Evolutionary conservation across 2,888 invertebrate species (phyloP), one percentile per base, ranked within the genome.

Genomic region (Agrochola macilenta): DNA sequence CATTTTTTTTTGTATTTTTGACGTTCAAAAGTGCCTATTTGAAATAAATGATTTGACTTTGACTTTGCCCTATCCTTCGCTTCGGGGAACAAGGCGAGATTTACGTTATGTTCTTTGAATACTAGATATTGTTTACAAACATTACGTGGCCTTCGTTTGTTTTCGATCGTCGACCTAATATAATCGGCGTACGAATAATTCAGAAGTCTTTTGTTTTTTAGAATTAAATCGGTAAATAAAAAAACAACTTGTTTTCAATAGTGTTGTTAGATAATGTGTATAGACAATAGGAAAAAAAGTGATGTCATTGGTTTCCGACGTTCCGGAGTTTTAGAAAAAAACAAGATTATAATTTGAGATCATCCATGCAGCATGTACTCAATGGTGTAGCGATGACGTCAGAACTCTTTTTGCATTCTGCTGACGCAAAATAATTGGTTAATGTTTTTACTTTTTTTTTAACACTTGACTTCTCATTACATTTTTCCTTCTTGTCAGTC

Each of bases 81-180:
- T 52, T 52, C 52, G 23, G 52, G 52, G 52, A 52, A 52, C 52
- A 52, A 52, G 52, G 8, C 20, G 20, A 7, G 49, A 52, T 17
- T 5, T 5, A 20, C 20, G 20, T 8, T 20, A 52, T 23, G 52
- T 9, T 23, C 23, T 84, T 86, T 77, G 70, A 80, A 83, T 81
- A 76, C 69, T 76, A 77, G 68, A 74, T 60, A 78, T 69, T 84
- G 80, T 84, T 82, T 81, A 76, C 57, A 78, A 79, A 79, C 64
- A 79, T 9, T 66, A 9, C 30, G 9, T 74, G 80, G 77, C 82
- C 83, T 87, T 74, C 76, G 65, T 57, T 71, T 85, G 80, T 85
- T 84, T 81, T 81, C 66, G 73, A 64, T 69, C 74, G 76, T 81
- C 64, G 69, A 79, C 72, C 61, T 69, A 74, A 65, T 52, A 14